Evolutionary conservation across 2,797 vertebrate species (phyloP), one percentile per base, ranked within the genome.

Genomic region (Hemitrygon akajei): DNA sequence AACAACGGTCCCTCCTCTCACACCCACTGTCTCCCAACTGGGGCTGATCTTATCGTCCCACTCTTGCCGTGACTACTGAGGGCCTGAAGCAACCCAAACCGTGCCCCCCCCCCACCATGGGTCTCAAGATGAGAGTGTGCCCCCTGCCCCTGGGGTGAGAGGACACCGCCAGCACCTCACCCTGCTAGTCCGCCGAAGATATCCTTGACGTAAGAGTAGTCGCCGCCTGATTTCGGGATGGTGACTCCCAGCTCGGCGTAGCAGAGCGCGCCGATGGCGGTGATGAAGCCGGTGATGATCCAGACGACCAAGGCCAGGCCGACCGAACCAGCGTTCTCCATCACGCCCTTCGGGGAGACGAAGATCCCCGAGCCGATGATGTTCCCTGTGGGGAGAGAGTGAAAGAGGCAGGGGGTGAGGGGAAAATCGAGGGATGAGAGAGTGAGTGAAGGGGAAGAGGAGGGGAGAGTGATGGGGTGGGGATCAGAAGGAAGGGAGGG

Each of bases 281-380:
- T 99, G 96, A 99, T 98, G 94, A 98, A 0, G 0, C 98, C 98
- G 0, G 98, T 98, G 94, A 98, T 94, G 47, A 98, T 98, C 98
- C 98, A 99, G 34, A 99, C 97, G 0, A 98, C 95, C 63, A 99
- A 96, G 0, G 98, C 98, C 91, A 98, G 94, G 30, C 98, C 98
- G 95, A 98, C 98, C 0, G 98, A 98, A 95, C 98, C 98, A 0
- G 97, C 98, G 1, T 98, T 98, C 96, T 98, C 98, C 96, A 99
- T 89, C 94, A 99, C 98, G 0, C 98, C 98, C 95, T 98, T 98
- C 0, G 98, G 98, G 2, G 98, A 98, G 93, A 99, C 98, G 58
- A 99, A 99, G 96, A 99, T 98, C 94, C 98, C 98, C 0, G 98
- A 99, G 94, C 98, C 98, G 0, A 99, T 99, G 93, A 99, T 99